Evolutionary conservation across 2,888 invertebrate genomes (phyloP), one percentile per base, ranked within the genome.

Genomic region (Acrobeloides nanus): DNA sequence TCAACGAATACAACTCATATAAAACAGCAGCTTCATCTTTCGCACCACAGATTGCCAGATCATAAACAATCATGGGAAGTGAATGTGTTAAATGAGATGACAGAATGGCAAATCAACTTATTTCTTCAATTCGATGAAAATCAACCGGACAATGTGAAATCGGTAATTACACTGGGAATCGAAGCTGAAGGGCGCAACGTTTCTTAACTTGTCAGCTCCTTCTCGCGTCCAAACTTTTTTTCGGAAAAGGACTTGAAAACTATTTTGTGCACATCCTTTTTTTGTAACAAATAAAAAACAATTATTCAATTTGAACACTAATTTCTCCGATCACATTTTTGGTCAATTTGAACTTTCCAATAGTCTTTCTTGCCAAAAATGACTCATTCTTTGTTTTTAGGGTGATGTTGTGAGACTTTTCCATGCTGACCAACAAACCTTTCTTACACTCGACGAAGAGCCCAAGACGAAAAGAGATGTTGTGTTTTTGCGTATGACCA

Each of bases 41-140:
- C 67, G 10, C 37, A 44, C 23, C 53, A 52, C 18, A 43, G 46
- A 33, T 55, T 70, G 6, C 39, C 57, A 6, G 70, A 70, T 46
- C 64, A 64, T 41, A 48, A 42, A 6, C 51, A 52, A 17, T 64
- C 66, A 1, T 68, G 66, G 18, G 70, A 70, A 50, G 70, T 72
- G 23, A 73, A 73, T 47, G 68, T 67, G 43, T 53, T 70, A 27
- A 71, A 70, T 49, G 73, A 74, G 49, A 57, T 61, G 17, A 72
- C 73, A 1, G 68, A 66, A 38, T 97, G 97, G 97, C 93, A 97
- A 77, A 86, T 97, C 58, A 88, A 88, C 0, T 81, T 95, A 1
- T 97, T 95, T 75, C 84, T 99, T 81, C 92, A 93, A 73, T 89
- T 87, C 77, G 84, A 86, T 57, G 97, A 99, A 77, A 95, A 95